Evolutionary conservation across 2,797 vertebrate genomes (phyloP).

Genomic region (Pangasius djambal): DNA sequence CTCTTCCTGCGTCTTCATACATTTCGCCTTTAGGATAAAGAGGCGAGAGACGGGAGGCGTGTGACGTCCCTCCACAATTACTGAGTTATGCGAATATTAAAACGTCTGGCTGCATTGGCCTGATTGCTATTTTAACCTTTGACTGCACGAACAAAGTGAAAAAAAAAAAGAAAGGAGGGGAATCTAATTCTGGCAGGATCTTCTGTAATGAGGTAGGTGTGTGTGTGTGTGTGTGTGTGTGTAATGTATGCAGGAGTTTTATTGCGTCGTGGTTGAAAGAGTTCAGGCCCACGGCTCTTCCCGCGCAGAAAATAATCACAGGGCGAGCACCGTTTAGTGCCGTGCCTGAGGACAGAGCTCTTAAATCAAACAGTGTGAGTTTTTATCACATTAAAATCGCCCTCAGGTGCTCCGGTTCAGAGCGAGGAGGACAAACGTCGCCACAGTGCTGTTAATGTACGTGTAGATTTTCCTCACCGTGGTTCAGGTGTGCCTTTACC

Average conservation of each 20-base stretch:
- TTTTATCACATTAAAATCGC: conserved; percentile 54
- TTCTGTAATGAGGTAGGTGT: conserved; percentile 95
- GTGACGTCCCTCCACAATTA: conserved; percentile 97
- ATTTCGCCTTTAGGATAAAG: conserved; percentile 93
- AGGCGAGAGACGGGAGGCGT: conserved; percentile 83
- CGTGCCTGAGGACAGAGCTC: conserved; percentile 81
- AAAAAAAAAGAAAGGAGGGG: conserved; percentile 88
- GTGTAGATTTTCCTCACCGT: conserved; percentile 9
- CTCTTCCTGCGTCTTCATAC: conserved; percentile 43
- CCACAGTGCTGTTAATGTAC: conserved; percentile 1
- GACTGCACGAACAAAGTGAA: conserved; percentile 91
- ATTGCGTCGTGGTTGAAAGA: conserved; percentile 91
- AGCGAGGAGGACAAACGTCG: background rate
- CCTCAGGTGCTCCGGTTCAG: conserved; percentile 32
- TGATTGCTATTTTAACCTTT: conserved; percentile 99
- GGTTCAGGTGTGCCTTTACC: background rate
- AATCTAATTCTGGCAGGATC: conserved; percentile 99
- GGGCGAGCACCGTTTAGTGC: conserved; percentile 82
- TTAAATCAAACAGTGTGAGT: conserved; percentile 80
- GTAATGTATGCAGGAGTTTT: conserved; percentile 93
- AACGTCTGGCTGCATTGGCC: conserved; percentile 98
- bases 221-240: conserved; percentile 71
- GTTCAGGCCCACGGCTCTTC: conserved; percentile 80
- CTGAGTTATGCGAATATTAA: conserved; percentile 98
- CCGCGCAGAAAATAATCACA: conserved; percentile 91